These are phyloP conservation scores for Leptocoma aspasia DNA, from an alignment of 2,113 vertebrate genomes.

Conservation along the genomic window DNA sequence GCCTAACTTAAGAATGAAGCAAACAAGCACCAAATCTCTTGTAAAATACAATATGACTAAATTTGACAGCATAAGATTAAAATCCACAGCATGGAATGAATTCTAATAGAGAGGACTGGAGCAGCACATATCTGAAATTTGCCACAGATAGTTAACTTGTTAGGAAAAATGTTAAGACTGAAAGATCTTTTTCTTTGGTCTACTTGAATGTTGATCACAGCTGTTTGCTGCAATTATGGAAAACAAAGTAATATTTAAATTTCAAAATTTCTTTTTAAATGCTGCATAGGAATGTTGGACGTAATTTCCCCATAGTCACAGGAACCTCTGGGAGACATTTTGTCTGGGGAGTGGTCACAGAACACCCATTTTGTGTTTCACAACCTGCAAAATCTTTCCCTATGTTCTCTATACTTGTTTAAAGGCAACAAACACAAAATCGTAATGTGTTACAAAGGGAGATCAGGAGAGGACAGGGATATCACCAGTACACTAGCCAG, in stretches of 20 bases:
- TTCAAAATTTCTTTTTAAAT: constrained; percentile 29
- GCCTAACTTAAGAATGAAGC: not conserved
- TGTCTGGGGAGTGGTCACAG: not conserved
- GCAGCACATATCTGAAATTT: not conserved
- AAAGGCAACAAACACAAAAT: not conserved
- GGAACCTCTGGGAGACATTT: constrained; percentile 45
- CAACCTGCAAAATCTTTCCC: not conserved
- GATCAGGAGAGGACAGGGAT: not conserved
- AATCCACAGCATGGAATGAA: not conserved
- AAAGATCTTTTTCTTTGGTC: constrained; percentile 46
- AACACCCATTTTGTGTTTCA: constrained; percentile 36
- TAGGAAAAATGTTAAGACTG: constrained; percentile 14
- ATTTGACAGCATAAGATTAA: not conserved
- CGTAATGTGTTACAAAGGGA: not conserved
- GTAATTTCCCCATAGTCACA: not conserved
- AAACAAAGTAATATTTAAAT: constrained; percentile 53
- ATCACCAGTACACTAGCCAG: not conserved
- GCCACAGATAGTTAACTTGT: not conserved
- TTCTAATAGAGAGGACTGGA: not conserved
- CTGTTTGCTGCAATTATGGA: constrained; percentile 44
- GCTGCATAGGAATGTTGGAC: not conserved
- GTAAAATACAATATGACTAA: not conserved
- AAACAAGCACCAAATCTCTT: not conserved
- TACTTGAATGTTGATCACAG: constrained; percentile 42
- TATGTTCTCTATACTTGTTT: not conserved